Percentiles rank a stretch among this genome's conserved stretches.
Evolutionary conservation across 2,888 invertebrate genomes (phyloP).

Genomic region (Melieria picta): DNA sequence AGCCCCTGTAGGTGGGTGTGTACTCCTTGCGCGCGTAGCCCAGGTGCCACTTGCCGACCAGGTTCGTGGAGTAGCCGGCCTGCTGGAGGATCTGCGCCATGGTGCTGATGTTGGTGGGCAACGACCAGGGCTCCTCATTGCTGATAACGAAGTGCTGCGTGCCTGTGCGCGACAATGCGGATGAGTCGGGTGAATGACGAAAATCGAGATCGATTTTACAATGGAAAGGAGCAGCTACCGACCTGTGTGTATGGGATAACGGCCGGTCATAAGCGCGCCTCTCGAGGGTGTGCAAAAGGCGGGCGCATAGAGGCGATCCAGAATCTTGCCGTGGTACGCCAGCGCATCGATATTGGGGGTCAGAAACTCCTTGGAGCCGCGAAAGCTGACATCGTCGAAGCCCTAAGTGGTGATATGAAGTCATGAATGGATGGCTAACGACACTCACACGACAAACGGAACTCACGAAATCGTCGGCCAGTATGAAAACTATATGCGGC

Average conservation of each 20-base stretch:
- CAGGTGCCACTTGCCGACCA: conserved; percentile 92
- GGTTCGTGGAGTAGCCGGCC: conserved; percentile 82
- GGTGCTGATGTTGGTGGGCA: conserved; percentile 75
- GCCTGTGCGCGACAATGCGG: conserved; percentile 65
- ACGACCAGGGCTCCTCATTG: conserved; percentile 76
- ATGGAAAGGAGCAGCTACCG: neutral
- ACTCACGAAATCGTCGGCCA: conserved; percentile 84
- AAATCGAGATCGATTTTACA: neutral
- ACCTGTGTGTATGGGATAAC: conserved; percentile 86
- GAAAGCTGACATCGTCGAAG: conserved; percentile 91
- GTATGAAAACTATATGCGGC: conserved; percentile 80
- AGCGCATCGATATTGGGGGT: conserved; percentile 92
- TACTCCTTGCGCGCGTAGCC: conserved; percentile 74
- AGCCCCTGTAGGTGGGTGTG: conserved; percentile 80
- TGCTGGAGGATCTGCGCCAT: conserved; percentile 76
- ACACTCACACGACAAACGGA: neutral
- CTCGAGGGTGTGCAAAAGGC: conserved; percentile 88
- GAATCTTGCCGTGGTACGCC: conserved; percentile 84
- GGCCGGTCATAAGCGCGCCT: conserved; percentile 83
- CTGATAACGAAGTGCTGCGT: conserved; percentile 77
- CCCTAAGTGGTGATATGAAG: conserved; percentile 70
- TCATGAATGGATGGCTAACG: too few relatives aligned
- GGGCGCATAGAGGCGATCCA: conserved; percentile 83
- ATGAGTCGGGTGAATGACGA: too few relatives aligned
- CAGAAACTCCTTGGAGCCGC: conserved; percentile 85